Percentiles rank a stretch among this genome's conserved stretches.
These are phyloP conservation scores for Arbacia lixula DNA, from an alignment of 53 echinoderm and acorn worm species.

Conservation along the genomic window DNA sequence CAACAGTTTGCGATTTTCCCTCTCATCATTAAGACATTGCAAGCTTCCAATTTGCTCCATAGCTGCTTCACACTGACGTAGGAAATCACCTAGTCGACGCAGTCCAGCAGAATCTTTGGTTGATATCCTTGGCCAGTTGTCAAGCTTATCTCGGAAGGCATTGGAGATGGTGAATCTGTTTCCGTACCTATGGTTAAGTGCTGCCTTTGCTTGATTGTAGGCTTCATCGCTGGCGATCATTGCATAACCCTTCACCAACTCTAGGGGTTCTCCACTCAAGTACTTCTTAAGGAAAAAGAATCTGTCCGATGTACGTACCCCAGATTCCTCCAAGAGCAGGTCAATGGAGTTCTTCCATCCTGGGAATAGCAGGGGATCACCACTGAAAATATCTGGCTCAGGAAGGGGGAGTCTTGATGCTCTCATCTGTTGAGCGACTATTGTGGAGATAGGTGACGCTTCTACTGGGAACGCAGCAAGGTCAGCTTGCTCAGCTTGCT, in stretches of 20 bases:
- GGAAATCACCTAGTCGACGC: slow-evolving; percentile 47
- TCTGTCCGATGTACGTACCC: slow-evolving; percentile 34
- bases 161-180: neutral
- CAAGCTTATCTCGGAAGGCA: neutral
- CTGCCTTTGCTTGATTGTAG: slow-evolving; percentile 31
- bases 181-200: slow-evolving; percentile 42
- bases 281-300: slow-evolving; percentile 62
- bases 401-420: slow-evolving; percentile 19
- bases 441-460: too few species aligned
- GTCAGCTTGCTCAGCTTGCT: too few species aligned
- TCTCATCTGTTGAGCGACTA: slow-evolving; percentile 2
- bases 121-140: slow-evolving; percentile 8
- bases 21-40: slow-evolving; percentile 51
- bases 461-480: too few species aligned
- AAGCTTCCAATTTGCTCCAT: slow-evolving; percentile 42
- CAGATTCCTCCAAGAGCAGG: slow-evolving; percentile 55
- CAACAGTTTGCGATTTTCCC: slow-evolving; percentile 58
- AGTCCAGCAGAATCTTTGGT: slow-evolving; percentile 40
- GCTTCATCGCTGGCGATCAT: slow-evolving; percentile 27
- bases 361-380: slow-evolving; percentile 58
- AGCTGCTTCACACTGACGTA: slow-evolving; percentile 55
- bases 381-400: slow-evolving; percentile 63
- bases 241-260: slow-evolving; percentile 57
- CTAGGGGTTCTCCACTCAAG: slow-evolving; percentile 53
- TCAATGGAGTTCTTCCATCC: slow-evolving; percentile 60